phyloP scores from a whole-genome alignment of 2,113 vertebrate genomes.

The Fregata magnificens region DNA sequence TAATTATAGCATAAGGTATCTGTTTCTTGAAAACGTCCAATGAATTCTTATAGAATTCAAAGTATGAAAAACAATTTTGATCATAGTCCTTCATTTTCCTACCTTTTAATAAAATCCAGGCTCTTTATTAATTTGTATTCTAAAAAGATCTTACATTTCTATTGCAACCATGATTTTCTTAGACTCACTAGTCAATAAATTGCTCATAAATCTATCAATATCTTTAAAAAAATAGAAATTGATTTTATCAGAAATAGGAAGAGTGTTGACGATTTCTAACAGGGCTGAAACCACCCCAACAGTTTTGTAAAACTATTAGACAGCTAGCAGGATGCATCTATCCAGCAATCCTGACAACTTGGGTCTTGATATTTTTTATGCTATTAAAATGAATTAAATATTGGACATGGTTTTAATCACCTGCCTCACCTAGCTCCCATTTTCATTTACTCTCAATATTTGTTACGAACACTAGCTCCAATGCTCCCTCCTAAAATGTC shows the following conservation, averaged over 20 bases:
- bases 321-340: not conserved
- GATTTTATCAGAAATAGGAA: not conserved
- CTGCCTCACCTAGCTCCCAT: not conserved
- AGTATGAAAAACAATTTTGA: not conserved
- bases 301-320: not conserved
- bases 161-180: not conserved
- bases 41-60: not conserved
- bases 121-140: not conserved
- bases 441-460: not conserved
- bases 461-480: not conserved
- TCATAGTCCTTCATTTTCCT: not conserved
- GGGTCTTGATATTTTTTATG: not conserved
- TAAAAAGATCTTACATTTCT: not conserved
- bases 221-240: not conserved
- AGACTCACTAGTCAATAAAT: not conserved
- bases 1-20: not conserved
- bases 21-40: not conserved
- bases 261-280: not conserved
- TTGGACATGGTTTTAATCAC: not conserved
- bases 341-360: not conserved
- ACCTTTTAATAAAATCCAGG: not conserved
- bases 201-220: not conserved
- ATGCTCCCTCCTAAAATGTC: not conserved
- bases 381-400: not conserved
- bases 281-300: not conserved